These are phyloP conservation scores for Ailurus styani DNA, from an alignment of 2,113 vertebrate genomes.

Conservation along the genomic window DNA sequence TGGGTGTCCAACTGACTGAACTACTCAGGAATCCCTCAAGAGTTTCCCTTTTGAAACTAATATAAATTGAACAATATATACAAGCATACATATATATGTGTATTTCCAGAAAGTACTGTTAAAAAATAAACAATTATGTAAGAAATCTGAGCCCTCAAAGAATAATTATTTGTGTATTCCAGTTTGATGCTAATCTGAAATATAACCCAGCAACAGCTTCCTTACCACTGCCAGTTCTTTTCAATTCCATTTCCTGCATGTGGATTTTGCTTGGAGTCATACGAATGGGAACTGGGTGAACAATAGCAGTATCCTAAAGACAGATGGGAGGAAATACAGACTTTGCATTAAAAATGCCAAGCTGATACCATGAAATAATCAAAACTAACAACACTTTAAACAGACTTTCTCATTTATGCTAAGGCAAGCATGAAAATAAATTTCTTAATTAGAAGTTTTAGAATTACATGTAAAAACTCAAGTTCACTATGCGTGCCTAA, in stretches of 20 bases:
- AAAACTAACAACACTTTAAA: not conserved
- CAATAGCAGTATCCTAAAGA: constrained; percentile 95
- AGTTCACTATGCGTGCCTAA: not conserved
- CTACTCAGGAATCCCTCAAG: not conserved
- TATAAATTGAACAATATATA: not conserved
- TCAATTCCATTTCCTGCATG: constrained; percentile 99
- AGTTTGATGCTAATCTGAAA: not conserved
- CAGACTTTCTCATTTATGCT: constrained; percentile 1
- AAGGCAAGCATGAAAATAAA: not conserved
- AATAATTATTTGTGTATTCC: not conserved
- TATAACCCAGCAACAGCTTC: not conserved
- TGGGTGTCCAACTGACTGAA: not conserved
- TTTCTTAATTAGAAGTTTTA: constrained; percentile 26
- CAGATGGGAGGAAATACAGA: constrained; percentile 32
- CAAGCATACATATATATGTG: not conserved
- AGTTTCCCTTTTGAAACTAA: not conserved
- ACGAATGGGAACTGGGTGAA: constrained; percentile 97
- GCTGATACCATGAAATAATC: not conserved
- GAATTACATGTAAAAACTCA: constrained; percentile 11
- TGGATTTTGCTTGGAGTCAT: constrained; percentile 99
- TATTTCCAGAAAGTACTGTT: not conserved
- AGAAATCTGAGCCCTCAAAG: not conserved
- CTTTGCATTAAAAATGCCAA: not conserved
- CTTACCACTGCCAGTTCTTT: constrained; percentile 95
- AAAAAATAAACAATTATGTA: not conserved